A percentile compares a stretch with the other conserved stretches of the same genome.
phyloP scores from a whole-genome alignment of 2,888 invertebrate genomes.

The Parnassius orleans region DNA sequence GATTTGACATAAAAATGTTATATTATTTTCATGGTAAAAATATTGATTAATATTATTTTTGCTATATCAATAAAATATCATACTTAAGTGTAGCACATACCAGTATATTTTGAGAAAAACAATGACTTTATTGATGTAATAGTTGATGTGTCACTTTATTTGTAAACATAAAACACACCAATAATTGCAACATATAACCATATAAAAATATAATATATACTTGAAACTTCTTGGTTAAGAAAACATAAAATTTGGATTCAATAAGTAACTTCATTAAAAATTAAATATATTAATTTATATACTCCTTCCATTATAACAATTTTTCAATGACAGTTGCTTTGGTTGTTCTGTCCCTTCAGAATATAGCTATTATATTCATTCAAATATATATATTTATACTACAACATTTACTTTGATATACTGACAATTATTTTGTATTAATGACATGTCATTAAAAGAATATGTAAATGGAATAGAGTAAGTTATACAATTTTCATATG shows the following conservation, averaged over 20 bases:
- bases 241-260: too few relatives aligned
- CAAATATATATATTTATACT: too few relatives aligned
- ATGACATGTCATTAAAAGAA: neutral
- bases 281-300: too few relatives aligned
- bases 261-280: too few relatives aligned
- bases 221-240: too few relatives aligned
- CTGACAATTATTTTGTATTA: neutral
- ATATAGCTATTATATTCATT: too few relatives aligned
- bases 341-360: too few relatives aligned
- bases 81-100: slow-evolving; percentile 14
- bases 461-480: neutral
- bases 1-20: neutral
- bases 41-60: slow-evolving; percentile 12
- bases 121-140: slow-evolving; percentile 8
- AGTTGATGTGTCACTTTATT: slow-evolving; percentile 3
- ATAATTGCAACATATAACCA: slow-evolving; percentile 19
- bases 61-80: slow-evolving; percentile 18
- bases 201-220: slow-evolving; percentile 13
- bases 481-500: slow-evolving; percentile 20
- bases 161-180: slow-evolving; percentile 2
- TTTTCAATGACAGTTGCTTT: neutral
- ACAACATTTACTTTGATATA: too few relatives aligned
- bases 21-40: slow-evolving; percentile 27
- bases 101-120: slow-evolving; percentile 15
- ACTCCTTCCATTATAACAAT: neutral